A percentile compares a stretch with the other conserved stretches of the same genome.
phyloP scores from a whole-genome alignment of 2,888 invertebrate genomes.

The Hetaerina titia region DNA sequence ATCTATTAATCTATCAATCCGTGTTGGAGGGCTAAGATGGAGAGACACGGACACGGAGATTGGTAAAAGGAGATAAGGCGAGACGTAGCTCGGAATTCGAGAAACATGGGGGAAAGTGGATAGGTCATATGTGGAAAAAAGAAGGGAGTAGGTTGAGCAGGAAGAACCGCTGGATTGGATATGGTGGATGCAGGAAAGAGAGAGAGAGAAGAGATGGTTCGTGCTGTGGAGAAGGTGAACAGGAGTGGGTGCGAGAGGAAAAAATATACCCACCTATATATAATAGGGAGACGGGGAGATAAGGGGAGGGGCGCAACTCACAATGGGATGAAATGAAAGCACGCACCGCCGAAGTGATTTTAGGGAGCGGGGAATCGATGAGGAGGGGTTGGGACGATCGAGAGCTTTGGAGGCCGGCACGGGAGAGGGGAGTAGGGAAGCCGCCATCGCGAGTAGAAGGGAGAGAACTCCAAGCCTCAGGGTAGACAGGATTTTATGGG shows the following conservation, averaged over 20 bases:
- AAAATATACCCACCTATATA: neutral
- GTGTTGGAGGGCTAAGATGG: too few species aligned
- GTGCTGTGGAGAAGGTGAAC: neutral
- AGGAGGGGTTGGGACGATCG: neutral
- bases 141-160: neutral
- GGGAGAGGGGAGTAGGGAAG: neutral
- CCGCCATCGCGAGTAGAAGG: neutral
- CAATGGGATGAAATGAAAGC: slow-evolving; percentile 59
- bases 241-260: neutral
- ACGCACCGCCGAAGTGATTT: slow-evolving; percentile 31
- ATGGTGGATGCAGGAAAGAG: neutral
- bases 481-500: neutral
- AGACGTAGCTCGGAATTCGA: too few species aligned
- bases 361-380: slow-evolving; percentile 20
- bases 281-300: neutral
- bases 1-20: too few species aligned
- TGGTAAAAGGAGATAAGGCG: too few species aligned
- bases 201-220: neutral
- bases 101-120: too few species aligned
- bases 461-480: neutral
- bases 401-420: neutral
- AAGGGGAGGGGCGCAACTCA: neutral
- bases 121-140: too few species aligned
- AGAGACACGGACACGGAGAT: too few species aligned
- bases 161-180: neutral